A percentile compares a stretch with the other conserved stretches of the same genome.
phyloP scores from a whole-genome alignment of 2,888 invertebrate genomes.

The Monoplex corrugatus region DNA sequence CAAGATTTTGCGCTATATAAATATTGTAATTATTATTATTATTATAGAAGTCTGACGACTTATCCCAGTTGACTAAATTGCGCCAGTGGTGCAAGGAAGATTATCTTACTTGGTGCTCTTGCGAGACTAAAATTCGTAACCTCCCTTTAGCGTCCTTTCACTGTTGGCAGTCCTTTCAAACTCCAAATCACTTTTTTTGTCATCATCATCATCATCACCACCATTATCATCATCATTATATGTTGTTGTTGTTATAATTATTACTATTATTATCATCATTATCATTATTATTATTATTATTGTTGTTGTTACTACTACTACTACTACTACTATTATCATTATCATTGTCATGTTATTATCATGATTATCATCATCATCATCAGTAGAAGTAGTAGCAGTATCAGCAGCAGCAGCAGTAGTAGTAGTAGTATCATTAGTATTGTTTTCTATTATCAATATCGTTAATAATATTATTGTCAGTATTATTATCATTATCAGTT shows the following conservation, averaged over 20 bases:
- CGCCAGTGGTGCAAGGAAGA: too few relatives aligned
- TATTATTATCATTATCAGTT: background rate
- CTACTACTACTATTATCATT: background rate
- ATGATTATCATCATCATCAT: background rate
- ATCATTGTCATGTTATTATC: background rate
- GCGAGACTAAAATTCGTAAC: too few relatives aligned
- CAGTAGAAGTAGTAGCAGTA: too few relatives aligned
- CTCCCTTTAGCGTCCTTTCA: too few relatives aligned
- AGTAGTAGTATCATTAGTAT: background rate
- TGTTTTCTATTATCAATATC: too few relatives aligned
- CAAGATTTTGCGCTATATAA: too few relatives aligned
- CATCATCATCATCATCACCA: background rate
- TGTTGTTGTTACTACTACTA: too few relatives aligned
- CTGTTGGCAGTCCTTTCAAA: background rate
- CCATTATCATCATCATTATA: background rate
- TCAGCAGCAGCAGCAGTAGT: background rate
- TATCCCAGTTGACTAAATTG: too few relatives aligned
- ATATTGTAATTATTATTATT: too few relatives aligned
- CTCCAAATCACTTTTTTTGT: background rate
- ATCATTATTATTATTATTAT: background rate
- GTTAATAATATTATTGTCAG: background rate
- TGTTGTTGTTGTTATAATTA: background rate
- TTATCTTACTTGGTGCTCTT: too few relatives aligned
- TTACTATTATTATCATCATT: background rate
- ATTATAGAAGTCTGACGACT: too few relatives aligned